phyloP scores from a whole-genome alignment of 2,113 vertebrate species.

The Holacanthus passer region DNA sequence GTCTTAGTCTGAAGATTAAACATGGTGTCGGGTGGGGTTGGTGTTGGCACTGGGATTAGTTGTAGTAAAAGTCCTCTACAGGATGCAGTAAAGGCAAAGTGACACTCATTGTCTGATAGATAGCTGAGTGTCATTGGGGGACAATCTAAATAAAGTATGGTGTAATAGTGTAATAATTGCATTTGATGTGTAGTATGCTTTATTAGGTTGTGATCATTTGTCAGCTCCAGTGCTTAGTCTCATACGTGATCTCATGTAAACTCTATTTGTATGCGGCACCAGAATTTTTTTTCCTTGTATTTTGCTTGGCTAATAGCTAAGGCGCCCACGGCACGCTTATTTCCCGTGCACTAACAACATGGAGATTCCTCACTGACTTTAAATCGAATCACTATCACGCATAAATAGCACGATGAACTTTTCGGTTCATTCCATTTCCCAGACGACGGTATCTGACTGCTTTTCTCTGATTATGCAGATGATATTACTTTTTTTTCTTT shows the following conservation, averaged over 20 bases:
- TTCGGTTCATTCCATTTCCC: constrained; percentile 70
- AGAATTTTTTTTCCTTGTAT: constrained; percentile 22
- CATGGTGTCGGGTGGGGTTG: not conserved
- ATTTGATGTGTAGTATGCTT: constrained; percentile 17
- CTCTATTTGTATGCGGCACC: constrained; percentile 9
- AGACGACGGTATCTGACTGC: constrained; percentile 56
- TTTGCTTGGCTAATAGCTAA: constrained; percentile 60
- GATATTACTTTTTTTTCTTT: constrained; percentile 73
- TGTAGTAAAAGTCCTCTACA: not conserved
- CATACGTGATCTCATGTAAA: constrained; percentile 25
- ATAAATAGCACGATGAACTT: constrained; percentile 71
- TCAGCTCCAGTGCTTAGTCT: constrained; percentile 4
- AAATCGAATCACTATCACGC: constrained; percentile 65
- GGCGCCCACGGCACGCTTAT: constrained; percentile 24
- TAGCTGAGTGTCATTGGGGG: constrained; percentile 10
- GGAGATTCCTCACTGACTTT: constrained; percentile 56
- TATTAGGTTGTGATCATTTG: not conserved
- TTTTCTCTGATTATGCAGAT: constrained; percentile 80
- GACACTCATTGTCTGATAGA: not conserved
- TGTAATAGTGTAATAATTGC: constrained; percentile 19
- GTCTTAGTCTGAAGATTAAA: not conserved
- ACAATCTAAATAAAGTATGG: constrained; percentile 2
- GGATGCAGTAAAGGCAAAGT: constrained; percentile 2
- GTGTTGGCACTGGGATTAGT: not conserved
- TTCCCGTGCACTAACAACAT: constrained; percentile 63